Conservation (phyloP, 2,797 vertebrate genomes). For the Crenichthys baileyi region DNA sequence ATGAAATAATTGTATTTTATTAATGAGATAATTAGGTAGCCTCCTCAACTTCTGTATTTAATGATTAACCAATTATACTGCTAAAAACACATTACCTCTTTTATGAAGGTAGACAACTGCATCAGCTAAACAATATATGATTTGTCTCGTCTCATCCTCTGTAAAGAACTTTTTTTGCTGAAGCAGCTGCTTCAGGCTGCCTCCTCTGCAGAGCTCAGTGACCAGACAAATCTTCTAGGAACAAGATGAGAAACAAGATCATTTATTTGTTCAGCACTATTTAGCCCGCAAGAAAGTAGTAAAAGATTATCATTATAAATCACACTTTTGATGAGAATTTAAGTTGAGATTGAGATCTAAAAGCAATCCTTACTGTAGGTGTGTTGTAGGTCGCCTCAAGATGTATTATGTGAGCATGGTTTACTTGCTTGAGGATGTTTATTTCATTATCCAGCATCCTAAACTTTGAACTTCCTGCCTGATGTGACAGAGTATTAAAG, state of each 20-base stretch:
- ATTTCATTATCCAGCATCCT: conserved; percentile 87
- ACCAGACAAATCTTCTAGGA: conserved; percentile 87
- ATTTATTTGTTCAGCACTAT: conserved; percentile 29
- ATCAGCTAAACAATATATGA: conserved; percentile 84
- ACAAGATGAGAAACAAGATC: conserved; percentile 38
- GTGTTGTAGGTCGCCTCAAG: conserved; percentile 88
- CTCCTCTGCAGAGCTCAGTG: conserved; percentile 87
- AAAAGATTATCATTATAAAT: conserved; percentile 12
- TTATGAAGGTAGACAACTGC: conserved; percentile 87
- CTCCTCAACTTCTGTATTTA: background rate
- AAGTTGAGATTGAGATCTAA: conserved; percentile 13
- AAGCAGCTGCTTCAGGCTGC: conserved; percentile 85
- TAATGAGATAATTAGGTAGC: background rate
- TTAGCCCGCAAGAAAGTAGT: conserved; percentile 15
- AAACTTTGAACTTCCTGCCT: conserved; percentile 88
- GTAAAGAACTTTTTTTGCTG: conserved; percentile 79
- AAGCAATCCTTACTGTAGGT: conserved; percentile 79
- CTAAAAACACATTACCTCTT: conserved; percentile 71
- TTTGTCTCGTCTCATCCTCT: conserved; percentile 86
- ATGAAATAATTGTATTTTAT: background rate
- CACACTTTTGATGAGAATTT: conserved; percentile 17
- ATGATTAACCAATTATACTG: background rate
- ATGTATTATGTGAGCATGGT: conserved; percentile 87
- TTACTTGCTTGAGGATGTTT: conserved; percentile 86
- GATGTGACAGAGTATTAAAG: conserved; percentile 49